phyloP scores from a whole-genome alignment of 2,888 invertebrate genomes.

The Heliconius hortense region DNA sequence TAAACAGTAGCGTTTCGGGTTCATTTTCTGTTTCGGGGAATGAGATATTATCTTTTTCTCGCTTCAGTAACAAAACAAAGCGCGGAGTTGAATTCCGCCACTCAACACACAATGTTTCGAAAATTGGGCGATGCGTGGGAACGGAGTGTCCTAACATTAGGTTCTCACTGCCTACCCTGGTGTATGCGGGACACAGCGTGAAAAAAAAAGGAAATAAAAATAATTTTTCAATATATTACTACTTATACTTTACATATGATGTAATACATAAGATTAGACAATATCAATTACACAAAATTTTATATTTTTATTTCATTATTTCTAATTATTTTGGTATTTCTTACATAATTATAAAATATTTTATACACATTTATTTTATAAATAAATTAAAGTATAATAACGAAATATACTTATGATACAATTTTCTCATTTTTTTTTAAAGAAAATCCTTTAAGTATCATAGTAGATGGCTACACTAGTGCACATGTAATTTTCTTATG shows the following conservation, averaged over 20 bases:
- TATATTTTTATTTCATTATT: not conserved
- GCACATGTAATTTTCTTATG: slow-evolving; percentile 34
- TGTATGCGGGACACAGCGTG: too few species aligned
- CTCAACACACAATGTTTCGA: too few species aligned
- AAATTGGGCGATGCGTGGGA: too few species aligned
- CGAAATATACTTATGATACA: too few species aligned
- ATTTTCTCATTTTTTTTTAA: not conserved
- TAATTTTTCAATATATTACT: too few species aligned
- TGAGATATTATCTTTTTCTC: too few species aligned
- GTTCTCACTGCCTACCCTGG: too few species aligned
- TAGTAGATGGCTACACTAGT: slow-evolving; percentile 27
- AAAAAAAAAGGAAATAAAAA: too few species aligned
- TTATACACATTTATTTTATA: not conserved
- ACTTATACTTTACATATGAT: not conserved
- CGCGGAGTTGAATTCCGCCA: too few species aligned
- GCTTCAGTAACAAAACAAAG: too few species aligned
- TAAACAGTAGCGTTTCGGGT: too few species aligned
- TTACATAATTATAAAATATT: not conserved
- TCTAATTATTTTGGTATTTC: not conserved
- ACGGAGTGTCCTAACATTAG: not conserved
- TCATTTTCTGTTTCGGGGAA: too few species aligned
- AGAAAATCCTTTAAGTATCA: not conserved
- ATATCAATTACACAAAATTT: not conserved
- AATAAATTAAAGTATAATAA: not conserved
- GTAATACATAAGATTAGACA: not conserved